phyloP scores from a whole-genome alignment of 2,113 vertebrate species.

The Muscicapa adusta region DNA sequence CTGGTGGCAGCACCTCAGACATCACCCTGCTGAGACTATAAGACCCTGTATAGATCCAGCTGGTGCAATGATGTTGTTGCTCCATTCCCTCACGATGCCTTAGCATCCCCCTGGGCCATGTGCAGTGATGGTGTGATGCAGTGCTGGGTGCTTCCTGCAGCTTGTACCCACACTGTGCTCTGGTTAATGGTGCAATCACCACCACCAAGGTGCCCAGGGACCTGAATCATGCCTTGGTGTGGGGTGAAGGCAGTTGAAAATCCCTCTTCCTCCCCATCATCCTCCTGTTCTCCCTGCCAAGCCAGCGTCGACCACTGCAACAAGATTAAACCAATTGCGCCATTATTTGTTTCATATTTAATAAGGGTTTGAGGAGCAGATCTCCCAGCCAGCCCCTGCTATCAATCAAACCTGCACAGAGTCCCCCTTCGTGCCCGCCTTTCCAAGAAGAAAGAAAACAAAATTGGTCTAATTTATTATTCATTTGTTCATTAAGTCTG shows the following conservation, averaged over 20 bases:
- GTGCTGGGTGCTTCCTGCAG: not conserved
- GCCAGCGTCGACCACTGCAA: not conserved
- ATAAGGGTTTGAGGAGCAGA: conserved; percentile 54
- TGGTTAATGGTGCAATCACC: not conserved
- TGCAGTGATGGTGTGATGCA: rapidly evolving
- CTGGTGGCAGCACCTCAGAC: not conserved
- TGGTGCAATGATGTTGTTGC: not conserved
- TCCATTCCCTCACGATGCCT: not conserved
- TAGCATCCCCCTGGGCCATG: not conserved
- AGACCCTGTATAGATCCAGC: not conserved
- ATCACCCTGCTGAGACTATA: not conserved
- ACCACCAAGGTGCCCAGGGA: rapidly evolving
- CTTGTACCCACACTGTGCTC: not conserved
- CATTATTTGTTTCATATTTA: conserved; percentile 62
- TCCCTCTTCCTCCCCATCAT: not conserved
- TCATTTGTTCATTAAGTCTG: conserved; percentile 68
- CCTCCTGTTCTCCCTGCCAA: not conserved
- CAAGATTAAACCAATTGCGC: conserved; percentile 55
- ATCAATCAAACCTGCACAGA: conserved; percentile 51
- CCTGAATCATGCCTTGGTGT: not conserved
- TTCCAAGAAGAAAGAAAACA: conserved; percentile 66
- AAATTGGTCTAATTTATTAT: conserved; percentile 73
- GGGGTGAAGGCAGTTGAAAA: not conserved
- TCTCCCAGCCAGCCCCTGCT: conserved; percentile 56
- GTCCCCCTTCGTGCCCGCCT: not conserved